Base-by-base conservation (phyloP, 23 tunicate genomes). In the Halocynthia aurantium region DNA sequence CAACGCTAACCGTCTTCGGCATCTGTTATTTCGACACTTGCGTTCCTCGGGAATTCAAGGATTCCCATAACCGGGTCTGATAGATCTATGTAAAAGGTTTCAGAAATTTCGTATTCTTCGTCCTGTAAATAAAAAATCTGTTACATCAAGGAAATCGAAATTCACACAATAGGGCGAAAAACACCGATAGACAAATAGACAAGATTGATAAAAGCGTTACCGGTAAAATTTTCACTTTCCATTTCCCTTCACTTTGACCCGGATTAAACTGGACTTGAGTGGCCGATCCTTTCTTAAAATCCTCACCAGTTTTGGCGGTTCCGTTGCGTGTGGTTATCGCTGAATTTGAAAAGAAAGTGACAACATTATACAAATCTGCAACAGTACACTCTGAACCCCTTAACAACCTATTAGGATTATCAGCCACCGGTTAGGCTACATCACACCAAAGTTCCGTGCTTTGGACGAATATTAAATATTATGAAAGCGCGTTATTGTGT, bases 191-290 rank as follows among this genome's bases (percentile, higher is more conserved):
- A 68, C 2, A 18, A 18, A 68, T 11, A 18, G 12, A 15, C 72
- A 68, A 17, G 19, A 68, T 11, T 68, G 12, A 15, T 22, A 5
- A 17, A 68, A 72, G 66, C 15, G 62, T 74, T 76, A 92, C 98
- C 82, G 72, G 87, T 61, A 94, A 72, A 57, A 94, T 88, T 52
- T 77, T 88, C 18, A 94, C 91, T 76, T 85, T 88, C 99, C 99
- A 94, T 5, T 76, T 85, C 8, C 87, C 88, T 22, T 78, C 90
- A 15, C 87, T 77, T 75, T 94, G 99, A 6, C 91, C 96, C 10
- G 99, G 99, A 63, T 94, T 94, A 52, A 94, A 88, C 91, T 94
- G 99, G 44, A 94, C 96, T 78, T 94, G 99, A 57, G 81, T 88
- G 53, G 86, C 81, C 18, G 91, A 81, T 62, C 75, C 68, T 22